Evolutionary conservation across 2,797 vertebrate species (phyloP), one percentile per base, ranked within the genome.

Genomic region (Rhabdomys pumilio): DNA sequence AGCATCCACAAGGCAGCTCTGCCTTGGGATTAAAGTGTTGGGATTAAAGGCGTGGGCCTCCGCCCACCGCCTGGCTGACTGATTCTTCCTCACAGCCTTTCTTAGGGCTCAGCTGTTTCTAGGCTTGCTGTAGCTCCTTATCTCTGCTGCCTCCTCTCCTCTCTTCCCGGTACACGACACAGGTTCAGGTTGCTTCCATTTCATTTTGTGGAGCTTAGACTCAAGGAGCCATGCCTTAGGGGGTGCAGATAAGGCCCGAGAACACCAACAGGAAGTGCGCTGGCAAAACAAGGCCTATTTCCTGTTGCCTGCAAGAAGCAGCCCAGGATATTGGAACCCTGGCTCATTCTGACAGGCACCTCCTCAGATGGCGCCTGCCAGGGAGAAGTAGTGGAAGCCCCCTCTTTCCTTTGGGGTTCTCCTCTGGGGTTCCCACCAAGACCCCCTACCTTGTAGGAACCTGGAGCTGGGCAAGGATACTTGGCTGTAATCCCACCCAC

Each of bases 381-480:
- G n/a, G 63, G 20, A 31, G 26, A 31, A 11, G 47, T 38, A 67
- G 26, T 57, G 65, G 59, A 69, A n/a, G 38, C 29, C 76, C 34
- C 17, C 55, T 7, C 31, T 31, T 72, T 80, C 24, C 24, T 11
- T 57, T 57, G 19, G 10, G 50, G 47, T 50, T 31, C 92, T 90
- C 82, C 47, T 55, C 67, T 22, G 38, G 15, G 13, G 41, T 38
- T 75, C 13, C 83, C 80, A 63, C 47, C 26, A 34, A 34, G 53
- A 41, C 7, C n/a, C 34, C 29, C 50, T 87, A 89, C 75, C 77
- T 69, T 41, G 41, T 31, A 89, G 44, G 63, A 92, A 9, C 26
- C 38, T 29, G 59, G 67, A 91, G 17, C 61, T 81, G 19, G 80
- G 80, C 63, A 84, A 88, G 20, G 57, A 59, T 93, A 75, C 3